Evolutionary conservation across 1,140 invertebrate species (phyloP).

Genomic region (Cotesia typhae): DNA sequence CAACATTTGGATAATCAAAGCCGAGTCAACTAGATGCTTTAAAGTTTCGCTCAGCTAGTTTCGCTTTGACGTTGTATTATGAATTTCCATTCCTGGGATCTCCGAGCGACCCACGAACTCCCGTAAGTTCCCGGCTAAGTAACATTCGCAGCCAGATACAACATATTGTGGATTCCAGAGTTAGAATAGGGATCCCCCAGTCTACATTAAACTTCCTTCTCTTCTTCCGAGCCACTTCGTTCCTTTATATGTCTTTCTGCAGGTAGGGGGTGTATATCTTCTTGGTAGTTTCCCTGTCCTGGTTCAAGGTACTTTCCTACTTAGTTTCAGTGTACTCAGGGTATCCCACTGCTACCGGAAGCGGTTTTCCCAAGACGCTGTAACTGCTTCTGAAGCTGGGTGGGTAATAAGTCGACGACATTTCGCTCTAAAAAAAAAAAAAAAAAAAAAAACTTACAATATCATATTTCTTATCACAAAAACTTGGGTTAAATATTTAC

Average conservation of each 20-base stretch:
- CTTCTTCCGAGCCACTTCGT: neutral
- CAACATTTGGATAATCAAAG: constrained; percentile 12
- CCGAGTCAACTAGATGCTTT: neutral
- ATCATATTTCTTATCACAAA: too few relatives aligned
- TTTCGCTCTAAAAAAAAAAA: too few relatives aligned
- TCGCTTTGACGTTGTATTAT: constrained; percentile 43
- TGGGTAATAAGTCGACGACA: constrained; percentile 14
- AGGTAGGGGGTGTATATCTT: neutral
- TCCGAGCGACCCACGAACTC: constrained; percentile 44
- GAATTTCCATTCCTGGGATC: constrained; percentile 51
- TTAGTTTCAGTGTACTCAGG: neutral
- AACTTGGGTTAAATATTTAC: too few relatives aligned
- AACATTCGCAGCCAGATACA: constrained; percentile 41
- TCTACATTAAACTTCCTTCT: neutral
- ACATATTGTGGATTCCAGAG: constrained; percentile 37
- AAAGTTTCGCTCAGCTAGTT: constrained; percentile 30
- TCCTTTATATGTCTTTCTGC: neutral
- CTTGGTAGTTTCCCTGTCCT: constrained; percentile 5
- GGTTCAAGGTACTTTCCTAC: neutral
- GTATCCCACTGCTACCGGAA: constrained; percentile 34
- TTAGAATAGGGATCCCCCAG: constrained; percentile 46
- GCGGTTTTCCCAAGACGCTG: constrained; percentile 45
- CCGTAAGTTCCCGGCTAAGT: constrained; percentile 44
- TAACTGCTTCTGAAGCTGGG: constrained; percentile 32
- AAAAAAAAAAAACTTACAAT: too few relatives aligned